These are phyloP conservation scores for Halcyon chelicuti DNA, from an alignment of 2,797 vertebrate species.

Conservation along the genomic window DNA sequence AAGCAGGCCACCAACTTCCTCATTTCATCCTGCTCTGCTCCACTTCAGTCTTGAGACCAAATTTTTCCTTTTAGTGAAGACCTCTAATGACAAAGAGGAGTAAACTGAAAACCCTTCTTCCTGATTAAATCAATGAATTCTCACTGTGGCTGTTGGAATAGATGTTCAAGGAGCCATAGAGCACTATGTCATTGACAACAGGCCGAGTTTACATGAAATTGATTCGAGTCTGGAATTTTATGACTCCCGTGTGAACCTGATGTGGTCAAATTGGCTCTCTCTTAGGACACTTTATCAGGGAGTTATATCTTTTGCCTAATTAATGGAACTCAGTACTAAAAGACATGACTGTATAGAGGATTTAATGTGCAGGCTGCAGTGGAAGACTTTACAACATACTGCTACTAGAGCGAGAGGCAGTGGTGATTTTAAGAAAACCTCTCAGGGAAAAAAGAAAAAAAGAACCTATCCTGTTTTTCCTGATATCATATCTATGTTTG, in stretches of 20 bases:
- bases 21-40: fast-evolving
- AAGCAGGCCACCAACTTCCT: neutral
- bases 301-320: slow-evolving; percentile 58
- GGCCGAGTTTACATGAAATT: slow-evolving; percentile 47
- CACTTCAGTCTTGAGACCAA: neutral
- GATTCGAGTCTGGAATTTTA: slow-evolving; percentile 51
- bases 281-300: slow-evolving; percentile 44
- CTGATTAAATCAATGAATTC: slow-evolving; percentile 55
- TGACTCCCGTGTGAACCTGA: neutral
- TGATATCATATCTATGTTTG: slow-evolving; percentile 49
- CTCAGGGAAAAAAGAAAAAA: neutral
- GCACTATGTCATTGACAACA: slow-evolving; percentile 32
- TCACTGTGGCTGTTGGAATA: slow-evolving; percentile 50
- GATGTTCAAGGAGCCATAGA: slow-evolving; percentile 25
- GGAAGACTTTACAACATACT: neutral
- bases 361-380: slow-evolving; percentile 26
- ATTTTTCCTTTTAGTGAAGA: neutral
- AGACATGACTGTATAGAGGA: neutral
- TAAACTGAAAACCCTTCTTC: slow-evolving; percentile 2
- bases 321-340: slow-evolving; percentile 43
- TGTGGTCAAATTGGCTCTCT: slow-evolving; percentile 53
- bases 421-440: slow-evolving; percentile 30
- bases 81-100: neutral
- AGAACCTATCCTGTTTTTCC: slow-evolving; percentile 18
- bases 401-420: neutral